Evolutionary conservation across 1,140 invertebrate genomes (phyloP).

Genomic region (Zaprionus africanus): DNA sequence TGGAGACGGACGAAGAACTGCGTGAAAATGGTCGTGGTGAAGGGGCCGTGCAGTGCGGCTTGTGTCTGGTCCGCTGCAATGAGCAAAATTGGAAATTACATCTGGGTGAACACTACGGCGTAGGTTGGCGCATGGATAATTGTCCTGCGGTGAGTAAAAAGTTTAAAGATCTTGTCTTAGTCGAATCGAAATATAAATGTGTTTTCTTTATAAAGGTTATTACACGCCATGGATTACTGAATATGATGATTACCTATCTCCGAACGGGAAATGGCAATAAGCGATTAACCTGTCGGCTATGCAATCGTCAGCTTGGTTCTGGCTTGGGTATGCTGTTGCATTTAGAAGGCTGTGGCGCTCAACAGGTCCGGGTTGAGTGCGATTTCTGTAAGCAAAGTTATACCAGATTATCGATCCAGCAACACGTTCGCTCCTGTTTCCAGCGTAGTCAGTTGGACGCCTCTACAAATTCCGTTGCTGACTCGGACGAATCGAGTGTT

Average conservation of each 20-base stretch:
- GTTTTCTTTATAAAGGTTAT: conserved; percentile 10
- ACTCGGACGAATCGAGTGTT: neutral
- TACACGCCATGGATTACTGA: conserved; percentile 35
- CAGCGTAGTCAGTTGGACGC: conserved; percentile 1
- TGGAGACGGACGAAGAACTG: conserved; percentile 56
- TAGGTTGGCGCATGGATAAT: conserved; percentile 60
- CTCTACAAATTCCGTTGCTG: neutral
- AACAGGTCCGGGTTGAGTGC: conserved; percentile 50
- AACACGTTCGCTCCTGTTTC: conserved; percentile 50
- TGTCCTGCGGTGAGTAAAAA: conserved; percentile 29
- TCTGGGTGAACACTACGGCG: conserved; percentile 67
- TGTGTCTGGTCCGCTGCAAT: conserved; percentile 57
- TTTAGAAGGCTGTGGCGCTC: conserved; percentile 61
- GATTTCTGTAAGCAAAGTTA: conserved; percentile 52
- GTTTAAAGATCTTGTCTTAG: neutral
- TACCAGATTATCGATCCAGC: conserved; percentile 16
- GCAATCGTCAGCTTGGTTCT: conserved; percentile 48
- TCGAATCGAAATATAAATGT: neutral
- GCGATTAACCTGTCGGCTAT: conserved; percentile 62
- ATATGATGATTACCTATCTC: conserved; percentile 44
- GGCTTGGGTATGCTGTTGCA: conserved; percentile 65
- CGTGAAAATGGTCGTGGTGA: conserved; percentile 42
- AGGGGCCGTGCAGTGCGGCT: conserved; percentile 60
- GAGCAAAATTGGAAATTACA: conserved; percentile 47
- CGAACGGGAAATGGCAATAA: conserved; percentile 22